phyloP scores from a whole-genome alignment of 2,888 invertebrate species.

The Standfussiana lucernea region DNA sequence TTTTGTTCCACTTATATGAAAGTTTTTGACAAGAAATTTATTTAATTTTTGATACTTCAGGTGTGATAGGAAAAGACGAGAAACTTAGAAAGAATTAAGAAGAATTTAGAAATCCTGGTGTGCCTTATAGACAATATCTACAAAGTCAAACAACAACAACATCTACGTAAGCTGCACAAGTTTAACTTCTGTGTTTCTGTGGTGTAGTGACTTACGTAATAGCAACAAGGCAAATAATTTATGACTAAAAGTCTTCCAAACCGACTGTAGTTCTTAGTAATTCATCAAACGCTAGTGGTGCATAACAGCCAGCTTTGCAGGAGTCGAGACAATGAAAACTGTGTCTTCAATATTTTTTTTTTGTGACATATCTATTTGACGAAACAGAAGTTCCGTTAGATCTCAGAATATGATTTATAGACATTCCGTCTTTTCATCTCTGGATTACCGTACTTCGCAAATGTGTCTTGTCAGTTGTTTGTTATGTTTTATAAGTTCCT shows the following conservation, averaged over 20 bases:
- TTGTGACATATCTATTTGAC: not conserved
- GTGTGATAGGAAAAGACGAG: too few relatives aligned
- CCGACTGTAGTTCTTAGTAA: not conserved
- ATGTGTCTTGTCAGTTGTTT: not conserved
- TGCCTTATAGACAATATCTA: not conserved
- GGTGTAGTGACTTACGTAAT: not conserved
- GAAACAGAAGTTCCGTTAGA: not conserved
- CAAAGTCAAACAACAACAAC: not conserved
- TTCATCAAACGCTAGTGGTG: not conserved
- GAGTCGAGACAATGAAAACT: not conserved
- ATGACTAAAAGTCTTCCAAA: slow-evolving; percentile 5
- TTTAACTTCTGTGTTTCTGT: not conserved
- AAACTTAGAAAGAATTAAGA: too few relatives aligned
- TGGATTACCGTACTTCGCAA: not conserved
- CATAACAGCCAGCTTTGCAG: not conserved
- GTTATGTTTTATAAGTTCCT: not conserved
- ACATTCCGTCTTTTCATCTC: not conserved
- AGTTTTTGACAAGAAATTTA: too few relatives aligned
- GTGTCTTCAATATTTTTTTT: not conserved
- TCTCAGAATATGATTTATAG: slow-evolving; percentile 6
- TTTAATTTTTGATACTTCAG: not conserved
- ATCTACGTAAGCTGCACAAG: not conserved
- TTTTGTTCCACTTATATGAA: not conserved
- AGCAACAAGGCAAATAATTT: not conserved
- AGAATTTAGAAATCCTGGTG: not conserved